A percentile compares a stretch with the other conserved stretches of the same genome.
Evolutionary conservation across 2,113 vertebrate species (phyloP).

Genomic region (Scomber scombrus): DNA sequence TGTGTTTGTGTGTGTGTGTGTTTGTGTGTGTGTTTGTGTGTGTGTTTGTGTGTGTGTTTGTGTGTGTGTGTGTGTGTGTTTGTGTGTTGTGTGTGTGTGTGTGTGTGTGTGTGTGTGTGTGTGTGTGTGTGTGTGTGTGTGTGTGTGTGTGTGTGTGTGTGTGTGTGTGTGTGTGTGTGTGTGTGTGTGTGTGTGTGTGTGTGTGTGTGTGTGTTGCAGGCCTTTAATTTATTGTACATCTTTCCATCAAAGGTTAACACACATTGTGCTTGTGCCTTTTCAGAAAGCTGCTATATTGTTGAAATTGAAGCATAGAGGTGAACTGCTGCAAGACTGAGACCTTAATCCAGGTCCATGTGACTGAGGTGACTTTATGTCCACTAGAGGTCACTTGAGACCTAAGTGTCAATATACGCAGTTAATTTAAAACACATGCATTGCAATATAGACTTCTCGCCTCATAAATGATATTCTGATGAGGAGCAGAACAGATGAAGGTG

Average conservation of each 20-base stretch:
- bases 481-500: not conserved
- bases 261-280: slow-evolving; percentile 47
- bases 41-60: not conserved
- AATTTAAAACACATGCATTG: not conserved
- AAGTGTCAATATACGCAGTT: not conserved
- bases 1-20: not conserved
- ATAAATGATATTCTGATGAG: not conserved
- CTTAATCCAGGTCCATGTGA: not conserved
- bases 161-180: not conserved
- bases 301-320: not conserved
- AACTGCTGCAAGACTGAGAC: not conserved
- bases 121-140: slow-evolving; percentile 2
- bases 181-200: not conserved
- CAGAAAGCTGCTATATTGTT: slow-evolving; percentile 45
- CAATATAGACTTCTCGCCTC: not conserved
- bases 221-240: not conserved
- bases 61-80: not conserved
- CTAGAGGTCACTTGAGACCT: slow-evolving; percentile 2
- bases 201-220: not conserved
- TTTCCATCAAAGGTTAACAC: not conserved
- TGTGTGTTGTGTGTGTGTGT: not conserved
- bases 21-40: not conserved
- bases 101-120: not conserved
- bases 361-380: not conserved
- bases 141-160: slow-evolving; percentile 29